Percentiles rank a stretch among this genome's conserved stretches.
These are phyloP conservation scores for Aphyosemion australe DNA, from an alignment of 2,113 vertebrate genomes.

Conservation along the genomic window DNA sequence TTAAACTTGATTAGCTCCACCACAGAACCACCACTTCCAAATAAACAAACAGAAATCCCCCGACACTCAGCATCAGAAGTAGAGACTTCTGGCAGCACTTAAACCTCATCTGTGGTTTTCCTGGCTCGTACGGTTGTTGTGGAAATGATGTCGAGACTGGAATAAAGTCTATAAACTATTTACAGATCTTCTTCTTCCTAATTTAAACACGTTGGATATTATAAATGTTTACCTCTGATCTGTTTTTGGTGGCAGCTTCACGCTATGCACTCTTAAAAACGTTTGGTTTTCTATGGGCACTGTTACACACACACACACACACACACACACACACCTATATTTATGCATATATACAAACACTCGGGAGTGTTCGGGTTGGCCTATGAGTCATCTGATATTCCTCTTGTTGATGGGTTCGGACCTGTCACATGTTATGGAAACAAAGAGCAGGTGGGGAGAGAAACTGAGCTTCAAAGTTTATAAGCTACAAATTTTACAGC, in stretches of 20 bases:
- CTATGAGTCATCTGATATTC: constrained; percentile 35
- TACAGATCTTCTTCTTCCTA: constrained; percentile 51
- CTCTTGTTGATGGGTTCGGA: constrained; percentile 26
- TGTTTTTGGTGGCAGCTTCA: constrained; percentile 69
- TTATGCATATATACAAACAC: constrained; percentile 46
- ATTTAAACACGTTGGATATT: constrained; percentile 64
- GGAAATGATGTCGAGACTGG: constrained; percentile 38
- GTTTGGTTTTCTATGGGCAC: constrained; percentile 28
- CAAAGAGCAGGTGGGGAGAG: constrained; percentile 18
- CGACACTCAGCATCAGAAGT: constrained; percentile 14
- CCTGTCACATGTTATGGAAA: constrained; percentile 51
- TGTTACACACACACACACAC: neutral
- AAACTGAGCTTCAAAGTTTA: neutral
- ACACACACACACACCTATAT: constrained; percentile 5
- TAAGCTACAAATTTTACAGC: neutral
- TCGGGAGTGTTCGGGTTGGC: neutral
- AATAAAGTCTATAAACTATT: constrained; percentile 59
- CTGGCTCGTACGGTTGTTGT: constrained; percentile 36
- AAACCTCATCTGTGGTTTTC: constrained; percentile 48
- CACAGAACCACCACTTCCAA: constrained; percentile 24
- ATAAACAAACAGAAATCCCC: constrained; percentile 22
- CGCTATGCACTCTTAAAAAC: constrained; percentile 46
- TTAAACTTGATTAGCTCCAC: constrained; percentile 17
- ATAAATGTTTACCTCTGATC: constrained; percentile 66
- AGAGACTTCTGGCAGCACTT: constrained; percentile 43